A percentile compares a stretch with the other conserved stretches of the same genome.
These are phyloP conservation scores for Lingula anatina DNA, from an alignment of 2,888 invertebrate species.

Conservation along the genomic window DNA sequence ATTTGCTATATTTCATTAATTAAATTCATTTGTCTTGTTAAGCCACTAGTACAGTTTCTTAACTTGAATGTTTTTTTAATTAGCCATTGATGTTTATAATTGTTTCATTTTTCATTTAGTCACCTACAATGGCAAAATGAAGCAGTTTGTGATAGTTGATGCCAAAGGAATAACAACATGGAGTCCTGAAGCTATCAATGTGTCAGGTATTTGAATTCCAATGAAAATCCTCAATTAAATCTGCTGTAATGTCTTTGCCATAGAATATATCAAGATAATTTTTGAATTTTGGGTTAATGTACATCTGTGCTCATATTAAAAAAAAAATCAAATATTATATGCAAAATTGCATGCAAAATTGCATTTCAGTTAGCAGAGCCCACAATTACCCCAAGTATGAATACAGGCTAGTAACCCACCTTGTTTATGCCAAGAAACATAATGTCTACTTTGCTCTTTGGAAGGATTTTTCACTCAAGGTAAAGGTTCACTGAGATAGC, in stretches of 20 bases:
- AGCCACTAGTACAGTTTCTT: too few species aligned
- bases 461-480: slow-evolving; percentile 48
- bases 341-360: too few species aligned
- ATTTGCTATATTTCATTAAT: neutral
- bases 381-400: slow-evolving; percentile 45
- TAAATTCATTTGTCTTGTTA: too few species aligned
- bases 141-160: slow-evolving; percentile 47
- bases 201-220: too few species aligned
- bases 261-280: too few species aligned
- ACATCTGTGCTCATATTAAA: too few species aligned
- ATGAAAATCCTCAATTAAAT: too few species aligned
- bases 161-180: slow-evolving; percentile 46
- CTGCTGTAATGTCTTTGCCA: too few species aligned
- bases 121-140: slow-evolving; percentile 40
- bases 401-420: slow-evolving; percentile 36
- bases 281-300: too few species aligned
- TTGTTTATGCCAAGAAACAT: slow-evolving; percentile 44
- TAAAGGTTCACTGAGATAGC: slow-evolving; percentile 15
- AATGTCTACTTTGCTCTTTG: slow-evolving; percentile 50
- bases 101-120: slow-evolving; percentile 19
- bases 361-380: slow-evolving; percentile 30
- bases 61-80: too few species aligned
- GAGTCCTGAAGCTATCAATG: slow-evolving; percentile 25
- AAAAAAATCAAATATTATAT: too few species aligned
- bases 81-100: neutral